Conservation (phyloP, 2,113 vertebrate species). For the Sardina pilchardus region DNA sequence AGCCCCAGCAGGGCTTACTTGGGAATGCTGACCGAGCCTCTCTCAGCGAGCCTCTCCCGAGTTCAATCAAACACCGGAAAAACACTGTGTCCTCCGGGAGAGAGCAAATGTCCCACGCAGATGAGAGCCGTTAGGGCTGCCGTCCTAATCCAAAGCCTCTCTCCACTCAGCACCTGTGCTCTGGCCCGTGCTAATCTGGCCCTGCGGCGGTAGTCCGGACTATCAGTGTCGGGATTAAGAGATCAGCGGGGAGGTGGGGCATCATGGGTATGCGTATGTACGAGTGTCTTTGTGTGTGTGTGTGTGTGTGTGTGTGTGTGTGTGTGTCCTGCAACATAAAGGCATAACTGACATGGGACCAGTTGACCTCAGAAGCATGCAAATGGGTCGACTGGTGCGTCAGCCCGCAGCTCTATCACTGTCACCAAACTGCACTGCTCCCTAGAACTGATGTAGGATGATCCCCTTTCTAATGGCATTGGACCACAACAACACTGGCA, state of each 20-base stretch:
- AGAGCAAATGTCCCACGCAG: background rate
- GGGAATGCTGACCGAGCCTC: background rate
- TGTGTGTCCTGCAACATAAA: background rate
- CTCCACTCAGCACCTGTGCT: constrained; percentile 1
- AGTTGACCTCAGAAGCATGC: background rate
- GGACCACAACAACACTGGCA: background rate
- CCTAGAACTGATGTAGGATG: background rate
- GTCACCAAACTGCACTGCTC: background rate
- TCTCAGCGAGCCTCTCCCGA: background rate
- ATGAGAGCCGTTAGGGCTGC: background rate
- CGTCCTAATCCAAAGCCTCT: background rate
- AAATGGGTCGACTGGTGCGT: background rate
- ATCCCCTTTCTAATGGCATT: background rate
- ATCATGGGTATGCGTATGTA: constrained; percentile 10
- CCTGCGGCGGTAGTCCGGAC: background rate
- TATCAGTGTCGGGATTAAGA: constrained; percentile 42
- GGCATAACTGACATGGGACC: background rate
- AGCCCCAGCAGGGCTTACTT: background rate
- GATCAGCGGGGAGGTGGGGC: constrained; percentile 38
- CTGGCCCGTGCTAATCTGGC: background rate
- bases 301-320: background rate
- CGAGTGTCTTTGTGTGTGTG: background rate
- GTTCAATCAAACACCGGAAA: background rate
- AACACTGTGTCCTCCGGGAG: background rate
- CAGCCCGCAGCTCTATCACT: background rate